These are phyloP conservation scores for Pleuronectes platessa DNA, from an alignment of 2,113 vertebrate species.

Conservation along the genomic window DNA sequence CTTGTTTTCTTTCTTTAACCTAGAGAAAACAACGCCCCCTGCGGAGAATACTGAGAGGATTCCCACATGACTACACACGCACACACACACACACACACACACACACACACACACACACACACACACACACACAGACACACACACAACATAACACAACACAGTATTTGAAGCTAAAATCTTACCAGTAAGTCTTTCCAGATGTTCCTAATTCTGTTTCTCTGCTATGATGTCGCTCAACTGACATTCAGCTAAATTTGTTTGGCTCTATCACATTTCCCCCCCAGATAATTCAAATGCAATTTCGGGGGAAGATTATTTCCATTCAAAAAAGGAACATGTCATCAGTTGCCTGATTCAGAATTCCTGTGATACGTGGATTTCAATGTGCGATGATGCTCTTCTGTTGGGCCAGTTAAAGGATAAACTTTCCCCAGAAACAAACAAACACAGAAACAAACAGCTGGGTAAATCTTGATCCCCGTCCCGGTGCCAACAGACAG, in stretches of 20 bases:
- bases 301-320: too few species aligned
- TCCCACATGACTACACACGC: slow-evolving; percentile 70
- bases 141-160: slow-evolving; percentile 28
- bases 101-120: slow-evolving; percentile 35
- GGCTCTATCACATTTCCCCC: too few species aligned
- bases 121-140: slow-evolving; percentile 54
- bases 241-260: not conserved
- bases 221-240: not conserved
- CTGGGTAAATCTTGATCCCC: slow-evolving; percentile 59
- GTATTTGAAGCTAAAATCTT: slow-evolving; percentile 42
- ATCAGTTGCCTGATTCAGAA: too few species aligned
- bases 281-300: too few species aligned
- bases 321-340: too few species aligned
- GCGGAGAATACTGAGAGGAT: slow-evolving; percentile 73
- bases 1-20: slow-evolving; percentile 69
- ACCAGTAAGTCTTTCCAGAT: slow-evolving; percentile 80
- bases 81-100: slow-evolving; percentile 54
- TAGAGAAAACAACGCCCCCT: slow-evolving; percentile 73
- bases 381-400: too few species aligned
- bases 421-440: not conserved
- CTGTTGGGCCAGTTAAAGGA: too few species aligned
- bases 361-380: too few species aligned
- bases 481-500: not conserved
- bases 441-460: slow-evolving; percentile 65
- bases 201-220: slow-evolving; percentile 62